Percentiles rank a stretch among this genome's conserved stretches.
These are phyloP conservation scores for Pongo pygmaeus DNA, from an alignment of 2,113 vertebrate species.

Conservation along the genomic window DNA sequence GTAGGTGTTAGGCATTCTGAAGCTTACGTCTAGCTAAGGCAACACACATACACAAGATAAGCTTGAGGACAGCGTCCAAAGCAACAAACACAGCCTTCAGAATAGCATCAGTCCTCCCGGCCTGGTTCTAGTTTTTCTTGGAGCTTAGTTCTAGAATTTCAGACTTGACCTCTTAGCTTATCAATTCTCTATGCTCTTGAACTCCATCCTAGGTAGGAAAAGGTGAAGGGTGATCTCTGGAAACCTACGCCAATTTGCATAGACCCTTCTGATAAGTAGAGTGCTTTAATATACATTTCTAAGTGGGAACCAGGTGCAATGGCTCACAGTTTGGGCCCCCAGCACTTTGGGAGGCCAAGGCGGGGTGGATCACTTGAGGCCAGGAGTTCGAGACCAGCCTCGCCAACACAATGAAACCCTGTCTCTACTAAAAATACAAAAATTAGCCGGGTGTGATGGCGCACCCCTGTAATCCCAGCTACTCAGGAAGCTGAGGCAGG, in stretches of 20 bases:
- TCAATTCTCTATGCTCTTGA: background rate
- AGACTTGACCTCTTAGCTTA: slow-evolving; percentile 33
- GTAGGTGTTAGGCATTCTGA: background rate
- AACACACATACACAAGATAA: background rate
- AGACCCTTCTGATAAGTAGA: background rate
- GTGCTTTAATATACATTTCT: background rate
- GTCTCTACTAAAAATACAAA: no score
- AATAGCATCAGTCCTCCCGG: background rate
- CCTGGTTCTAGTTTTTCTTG: background rate
- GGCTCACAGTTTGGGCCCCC: no score
- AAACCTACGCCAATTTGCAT: background rate
- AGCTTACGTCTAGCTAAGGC: background rate
- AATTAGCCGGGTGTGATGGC: no score
- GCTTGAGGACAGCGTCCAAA: background rate
- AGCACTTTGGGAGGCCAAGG: no score
- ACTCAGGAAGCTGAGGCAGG: no score
- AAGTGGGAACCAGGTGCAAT: no score
- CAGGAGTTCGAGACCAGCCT: no score
- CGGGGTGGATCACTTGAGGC: no score
- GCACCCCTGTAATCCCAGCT: no score
- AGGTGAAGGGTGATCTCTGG: background rate
- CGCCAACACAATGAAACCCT: no score
- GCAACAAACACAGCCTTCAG: background rate
- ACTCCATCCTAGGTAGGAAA: background rate
- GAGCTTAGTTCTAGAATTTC: slow-evolving; percentile 32